phyloP scores from a whole-genome alignment of 2,888 invertebrate species.

The Tethea ocularis region DNA sequence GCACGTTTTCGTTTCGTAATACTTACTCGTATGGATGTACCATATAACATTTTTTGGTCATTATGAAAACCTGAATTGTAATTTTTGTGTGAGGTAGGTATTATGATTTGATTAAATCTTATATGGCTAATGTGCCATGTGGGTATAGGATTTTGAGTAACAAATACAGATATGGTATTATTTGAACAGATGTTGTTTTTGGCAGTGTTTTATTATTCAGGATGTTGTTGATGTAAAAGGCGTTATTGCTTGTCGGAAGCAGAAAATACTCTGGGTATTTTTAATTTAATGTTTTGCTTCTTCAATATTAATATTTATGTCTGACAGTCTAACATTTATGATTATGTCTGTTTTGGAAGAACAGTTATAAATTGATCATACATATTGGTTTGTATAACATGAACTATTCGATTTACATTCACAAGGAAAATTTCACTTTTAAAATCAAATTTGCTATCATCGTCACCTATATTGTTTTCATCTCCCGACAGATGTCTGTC shows the following conservation, averaged over 20 bases:
- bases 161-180: background rate
- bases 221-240: background rate
- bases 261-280: conserved; percentile 16
- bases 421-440: no score
- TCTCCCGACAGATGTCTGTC: background rate
- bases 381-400: no score
- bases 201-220: background rate
- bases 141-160: background rate
- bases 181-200: background rate
- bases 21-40: conserved; percentile 8
- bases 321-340: no score
- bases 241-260: conserved; percentile 4
- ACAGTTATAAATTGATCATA: no score
- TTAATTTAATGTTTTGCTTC: background rate
- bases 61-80: conserved; percentile 27
- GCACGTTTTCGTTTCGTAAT: conserved; percentile 11
- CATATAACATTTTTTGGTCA: conserved; percentile 20
- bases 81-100: conserved; percentile 13
- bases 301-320: conserved; percentile 8
- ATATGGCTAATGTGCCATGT: background rate
- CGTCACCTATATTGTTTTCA: background rate
- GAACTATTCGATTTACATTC: no score
- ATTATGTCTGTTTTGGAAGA: no score
- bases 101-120: conserved; percentile 1
- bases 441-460: no score